A percentile compares a stretch with the other conserved stretches of the same genome.
Evolutionary conservation across 35 echinoderm and acorn worm species (phyloP).

Genomic region (Lytechinus pictus): DNA sequence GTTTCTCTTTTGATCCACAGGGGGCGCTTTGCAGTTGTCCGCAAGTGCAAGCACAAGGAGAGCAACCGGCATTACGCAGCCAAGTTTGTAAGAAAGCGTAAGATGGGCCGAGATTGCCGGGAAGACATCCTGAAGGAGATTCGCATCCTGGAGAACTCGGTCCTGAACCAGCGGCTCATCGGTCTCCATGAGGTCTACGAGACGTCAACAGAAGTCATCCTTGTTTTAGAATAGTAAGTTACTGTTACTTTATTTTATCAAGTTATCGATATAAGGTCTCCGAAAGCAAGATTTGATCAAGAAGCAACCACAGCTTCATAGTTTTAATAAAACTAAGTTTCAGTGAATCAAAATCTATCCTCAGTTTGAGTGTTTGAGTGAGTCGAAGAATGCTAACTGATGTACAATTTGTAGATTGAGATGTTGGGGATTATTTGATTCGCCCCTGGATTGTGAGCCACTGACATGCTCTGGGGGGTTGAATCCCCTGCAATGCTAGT

Average conservation of each 20-base stretch:
- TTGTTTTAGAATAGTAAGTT: constrained; percentile 99
- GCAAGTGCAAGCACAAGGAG: constrained; percentile 80
- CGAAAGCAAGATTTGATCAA: too few species aligned
- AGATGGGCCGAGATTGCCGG: constrained; percentile 85
- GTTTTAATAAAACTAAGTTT: too few species aligned
- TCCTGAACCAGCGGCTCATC: constrained; percentile 85
- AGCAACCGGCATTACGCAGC: constrained; percentile 78
- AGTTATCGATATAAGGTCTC: not conserved
- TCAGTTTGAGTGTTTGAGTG: too few species aligned
- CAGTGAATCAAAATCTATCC: too few species aligned
- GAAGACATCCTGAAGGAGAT: constrained; percentile 97
- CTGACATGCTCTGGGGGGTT: too few species aligned
- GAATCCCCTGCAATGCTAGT: too few species aligned
- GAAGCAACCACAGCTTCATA: too few species aligned
- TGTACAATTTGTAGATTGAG: too few species aligned
- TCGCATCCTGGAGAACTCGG: constrained; percentile 91
- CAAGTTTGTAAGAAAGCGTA: constrained; percentile 93
- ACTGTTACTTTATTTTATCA: not conserved
- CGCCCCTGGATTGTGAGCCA: too few species aligned
- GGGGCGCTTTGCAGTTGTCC: constrained; percentile 94
- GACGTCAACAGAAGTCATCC: constrained; percentile 84
- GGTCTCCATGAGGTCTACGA: constrained; percentile 89
- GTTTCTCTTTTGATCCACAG: constrained; percentile 50
- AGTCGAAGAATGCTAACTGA: too few species aligned
- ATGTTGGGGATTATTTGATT: too few species aligned